Conservation (phyloP, 2,797 vertebrate species). For the Sebastes diploproa region DNA sequence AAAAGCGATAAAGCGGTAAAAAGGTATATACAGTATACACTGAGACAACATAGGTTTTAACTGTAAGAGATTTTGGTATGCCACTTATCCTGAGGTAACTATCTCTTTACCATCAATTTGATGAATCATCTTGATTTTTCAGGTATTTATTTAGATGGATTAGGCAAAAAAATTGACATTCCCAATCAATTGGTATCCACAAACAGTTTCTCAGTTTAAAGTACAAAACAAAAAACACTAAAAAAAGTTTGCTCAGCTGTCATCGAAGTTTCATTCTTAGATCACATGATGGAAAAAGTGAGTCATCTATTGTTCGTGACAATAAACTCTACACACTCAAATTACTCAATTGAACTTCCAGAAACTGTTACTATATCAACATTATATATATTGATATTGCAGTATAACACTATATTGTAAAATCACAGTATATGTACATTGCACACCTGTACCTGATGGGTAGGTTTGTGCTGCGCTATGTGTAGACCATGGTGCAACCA, state of each 20-base stretch:
- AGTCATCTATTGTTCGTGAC: not conserved
- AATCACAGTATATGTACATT: not conserved
- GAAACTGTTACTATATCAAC: too few species aligned
- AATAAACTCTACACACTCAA: not conserved
- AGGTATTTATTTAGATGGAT: not conserved
- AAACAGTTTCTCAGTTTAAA: not conserved
- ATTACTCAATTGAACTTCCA: not conserved
- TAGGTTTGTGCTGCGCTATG: too few species aligned
- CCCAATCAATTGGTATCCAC: not conserved
- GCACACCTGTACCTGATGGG: not conserved
- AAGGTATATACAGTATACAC: not conserved
- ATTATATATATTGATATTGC: not conserved
- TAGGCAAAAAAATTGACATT: not conserved
- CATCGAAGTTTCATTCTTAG: not conserved
- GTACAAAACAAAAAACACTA: not conserved
- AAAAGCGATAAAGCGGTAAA: not conserved
- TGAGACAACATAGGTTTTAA: not conserved
- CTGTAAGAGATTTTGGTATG: not conserved
- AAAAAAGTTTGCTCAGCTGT: not conserved
- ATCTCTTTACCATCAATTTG: not conserved
- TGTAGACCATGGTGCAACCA: not conserved
- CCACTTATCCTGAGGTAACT: too few species aligned
- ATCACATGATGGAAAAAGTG: not conserved
- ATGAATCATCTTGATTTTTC: not conserved
- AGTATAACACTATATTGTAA: not conserved